A percentile compares a stretch with the other conserved stretches of the same genome.
Evolutionary conservation across 1,140 invertebrate species (phyloP).

Genomic region (Diabrotica undecimpunctata): DNA sequence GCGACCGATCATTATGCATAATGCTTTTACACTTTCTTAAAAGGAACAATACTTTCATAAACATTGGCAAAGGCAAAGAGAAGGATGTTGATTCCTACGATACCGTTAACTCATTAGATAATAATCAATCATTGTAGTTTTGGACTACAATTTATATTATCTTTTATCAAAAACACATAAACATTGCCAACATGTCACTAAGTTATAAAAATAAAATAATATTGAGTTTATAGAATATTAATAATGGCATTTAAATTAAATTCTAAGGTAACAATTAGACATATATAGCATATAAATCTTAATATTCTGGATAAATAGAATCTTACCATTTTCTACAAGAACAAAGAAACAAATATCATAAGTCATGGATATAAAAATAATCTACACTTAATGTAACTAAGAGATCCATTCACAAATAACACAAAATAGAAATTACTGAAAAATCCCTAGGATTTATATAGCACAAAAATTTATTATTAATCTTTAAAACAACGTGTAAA

Average conservation of each 20-base stretch:
- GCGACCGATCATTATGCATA: too few relatives aligned
- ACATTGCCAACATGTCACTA: not conserved
- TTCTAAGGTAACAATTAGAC: not conserved
- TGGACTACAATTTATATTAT: too few relatives aligned
- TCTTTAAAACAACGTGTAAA: conserved; percentile 9
- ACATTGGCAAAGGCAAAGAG: too few relatives aligned
- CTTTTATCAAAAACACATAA: not conserved
- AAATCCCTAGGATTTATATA: conserved; percentile 11
- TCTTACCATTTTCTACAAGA: conserved; percentile 31
- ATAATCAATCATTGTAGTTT: too few relatives aligned
- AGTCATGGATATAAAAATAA: conserved; percentile 11
- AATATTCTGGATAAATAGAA: not conserved
- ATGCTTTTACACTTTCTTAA: too few relatives aligned
- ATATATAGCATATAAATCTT: conserved; percentile 1
- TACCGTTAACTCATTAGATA: too few relatives aligned
- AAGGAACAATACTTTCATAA: too few relatives aligned
- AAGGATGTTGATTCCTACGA: too few relatives aligned
- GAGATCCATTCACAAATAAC: conserved; percentile 17
- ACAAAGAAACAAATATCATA: conserved; percentile 29
- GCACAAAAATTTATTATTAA: conserved; percentile 6
- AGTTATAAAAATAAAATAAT: conserved; percentile 3
- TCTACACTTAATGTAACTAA: conserved; percentile 6
- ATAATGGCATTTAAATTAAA: not conserved
- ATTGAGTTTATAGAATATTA: not conserved
- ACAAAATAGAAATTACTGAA: conserved; percentile 15